These are phyloP conservation scores for Cladorhizidae sp. DNA, from an alignment of 37 sponge, comb jelly and placozoan species.

Conservation along the genomic window DNA sequence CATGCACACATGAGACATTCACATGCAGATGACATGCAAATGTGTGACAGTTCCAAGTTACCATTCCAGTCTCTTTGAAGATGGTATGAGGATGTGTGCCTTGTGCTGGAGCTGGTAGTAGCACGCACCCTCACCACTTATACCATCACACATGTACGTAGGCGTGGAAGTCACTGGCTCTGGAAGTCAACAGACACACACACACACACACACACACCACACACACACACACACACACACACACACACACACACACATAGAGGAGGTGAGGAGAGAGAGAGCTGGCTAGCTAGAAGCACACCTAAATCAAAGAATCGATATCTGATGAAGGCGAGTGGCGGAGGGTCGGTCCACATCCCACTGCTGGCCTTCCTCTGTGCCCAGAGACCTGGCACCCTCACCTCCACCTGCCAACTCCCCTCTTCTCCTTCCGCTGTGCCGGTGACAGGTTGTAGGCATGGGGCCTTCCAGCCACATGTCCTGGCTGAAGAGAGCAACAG, in stretches of 20 bases:
- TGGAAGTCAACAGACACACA: neutral
- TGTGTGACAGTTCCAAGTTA: neutral
- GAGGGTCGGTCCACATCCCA: neutral
- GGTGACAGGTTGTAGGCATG: neutral
- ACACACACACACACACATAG: neutral
- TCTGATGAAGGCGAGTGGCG: constrained; percentile 44
- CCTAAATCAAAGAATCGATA: constrained; percentile 72
- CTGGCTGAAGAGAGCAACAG: constrained; percentile 30
- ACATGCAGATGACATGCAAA: neutral
- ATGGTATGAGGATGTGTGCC: neutral
- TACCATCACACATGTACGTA: neutral
- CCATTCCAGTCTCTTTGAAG: constrained; percentile 48
- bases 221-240: neutral
- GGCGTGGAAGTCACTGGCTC: constrained; percentile 35
- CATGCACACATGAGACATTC: neutral
- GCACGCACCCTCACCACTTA: constrained; percentile 10
- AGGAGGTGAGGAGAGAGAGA: no score
- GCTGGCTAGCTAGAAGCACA: neutral
- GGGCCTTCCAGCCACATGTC: constrained; percentile 40
- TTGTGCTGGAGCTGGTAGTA: constrained; percentile 42
- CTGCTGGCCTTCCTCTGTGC: constrained; percentile 21
- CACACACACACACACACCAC: no score
- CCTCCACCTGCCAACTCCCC: constrained; percentile 4
- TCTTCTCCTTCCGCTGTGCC: neutral
- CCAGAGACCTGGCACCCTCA: constrained; percentile 13